Conservation (phyloP, 2,113 vertebrate species). For the Chascanopsetta lugubris region DNA sequence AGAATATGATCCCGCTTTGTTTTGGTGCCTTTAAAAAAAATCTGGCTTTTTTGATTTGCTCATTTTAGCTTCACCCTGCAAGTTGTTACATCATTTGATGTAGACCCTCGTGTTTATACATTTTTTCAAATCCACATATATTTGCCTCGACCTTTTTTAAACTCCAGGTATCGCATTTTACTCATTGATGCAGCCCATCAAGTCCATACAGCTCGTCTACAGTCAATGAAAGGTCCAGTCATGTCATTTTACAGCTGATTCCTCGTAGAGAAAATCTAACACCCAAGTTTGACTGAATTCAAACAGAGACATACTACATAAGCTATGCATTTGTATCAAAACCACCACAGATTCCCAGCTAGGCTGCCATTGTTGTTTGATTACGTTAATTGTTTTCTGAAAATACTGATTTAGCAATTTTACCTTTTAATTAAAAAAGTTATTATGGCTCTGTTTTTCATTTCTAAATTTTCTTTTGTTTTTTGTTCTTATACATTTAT, state of each 20-base stretch:
- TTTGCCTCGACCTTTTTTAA: background rate
- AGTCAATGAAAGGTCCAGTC: background rate
- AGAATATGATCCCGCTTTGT: no score
- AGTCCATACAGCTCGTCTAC: background rate
- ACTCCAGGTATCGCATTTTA: background rate
- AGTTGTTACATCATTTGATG: no score
- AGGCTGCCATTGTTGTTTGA: background rate
- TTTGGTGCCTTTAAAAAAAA: no score
- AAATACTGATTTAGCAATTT: background rate
- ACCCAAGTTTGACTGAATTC: background rate
- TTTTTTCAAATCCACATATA: background rate
- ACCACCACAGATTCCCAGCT: background rate
- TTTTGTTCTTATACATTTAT: background rate
- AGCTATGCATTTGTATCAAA: background rate
- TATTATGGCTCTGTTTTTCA: background rate
- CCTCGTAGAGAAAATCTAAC: no score
- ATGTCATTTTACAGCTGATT: slow-evolving; percentile 11
- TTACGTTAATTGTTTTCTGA: slow-evolving; percentile 1
- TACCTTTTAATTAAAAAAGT: no score
- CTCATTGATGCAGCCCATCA: slow-evolving; percentile 1
- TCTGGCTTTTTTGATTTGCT: no score
- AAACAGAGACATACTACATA: slow-evolving; percentile 2
- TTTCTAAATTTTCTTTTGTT: background rate
- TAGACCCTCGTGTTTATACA: no score
- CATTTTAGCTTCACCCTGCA: no score